Evolutionary conservation across 2,797 vertebrate species (phyloP), one percentile per base, ranked within the genome.

Genomic region (Ctenochaetus hawaiiensis): DNA sequence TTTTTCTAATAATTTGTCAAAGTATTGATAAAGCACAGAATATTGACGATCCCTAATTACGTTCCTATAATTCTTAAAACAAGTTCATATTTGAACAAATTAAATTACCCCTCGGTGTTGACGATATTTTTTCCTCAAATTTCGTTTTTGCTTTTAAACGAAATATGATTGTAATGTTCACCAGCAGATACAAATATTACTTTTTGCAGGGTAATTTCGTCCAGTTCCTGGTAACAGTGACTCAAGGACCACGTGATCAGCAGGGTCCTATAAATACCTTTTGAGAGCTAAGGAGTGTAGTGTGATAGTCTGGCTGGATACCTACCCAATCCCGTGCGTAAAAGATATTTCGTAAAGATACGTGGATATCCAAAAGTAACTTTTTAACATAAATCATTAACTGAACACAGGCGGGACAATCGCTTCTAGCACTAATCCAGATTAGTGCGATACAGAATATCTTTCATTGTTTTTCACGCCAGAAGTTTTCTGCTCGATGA

Each of bases 201-300:
- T 74, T 86, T 74, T 79, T 67, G 62, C 58, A 70, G 67, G 51
- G 52, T 65, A 65, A 89, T 81, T 80, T 67, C 48, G 30, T 67
- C 53, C 67, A 92, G 91, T 94, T 95, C 93, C 93, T 93, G 91
- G 91, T 93, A 89, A 85, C 82, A 58, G 89, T 89, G 93, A 95
- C 92, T 91, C 90, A 75, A 67, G 45, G 68, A 76, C 72, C 96
- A 96, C 94, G 96, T 96, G 94, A 93, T 63, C 59, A 52, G 79
- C 73, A 70, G 63, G 80, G 76, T 82, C 86, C 93, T 93, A 96
- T 96, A 96, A 95, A 96, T 94, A 92, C 90, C 89, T 93, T 91
- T 93, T 91, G 91, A 87, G 89, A 75, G 86, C 91, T 77, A 82
- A 87, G 88, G 87, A 89, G 86, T 84, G 89, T 85, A 94, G 92